Percentiles rank a stretch among this genome's conserved stretches.
Evolutionary conservation across 2,797 vertebrate species (phyloP).

Genomic region (Taenioides sp.): DNA sequence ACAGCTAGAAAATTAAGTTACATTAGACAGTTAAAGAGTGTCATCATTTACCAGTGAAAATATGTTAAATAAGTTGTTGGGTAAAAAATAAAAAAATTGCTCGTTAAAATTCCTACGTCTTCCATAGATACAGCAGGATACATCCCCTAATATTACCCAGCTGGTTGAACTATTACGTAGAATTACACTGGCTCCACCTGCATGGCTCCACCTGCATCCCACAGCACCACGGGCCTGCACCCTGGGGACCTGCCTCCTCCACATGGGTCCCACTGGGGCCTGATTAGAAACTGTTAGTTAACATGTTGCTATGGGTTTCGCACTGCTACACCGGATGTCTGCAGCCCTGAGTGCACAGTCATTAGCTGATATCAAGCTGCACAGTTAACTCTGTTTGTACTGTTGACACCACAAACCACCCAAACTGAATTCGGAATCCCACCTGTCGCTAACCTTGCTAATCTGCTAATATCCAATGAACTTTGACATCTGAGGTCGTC

Average conservation of each 20-base stretch:
- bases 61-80: too few species aligned
- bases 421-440: background rate
- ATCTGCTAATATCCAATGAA: background rate
- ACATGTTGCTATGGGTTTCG: constrained; percentile 43
- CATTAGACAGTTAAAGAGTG: too few species aligned
- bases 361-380: constrained; percentile 7
- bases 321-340: constrained; percentile 32
- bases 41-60: too few species aligned
- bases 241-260: constrained; percentile 38
- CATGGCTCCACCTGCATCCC: constrained; percentile 24
- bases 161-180: background rate
- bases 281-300: constrained; percentile 53
- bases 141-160: background rate
- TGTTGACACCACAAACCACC: constrained; percentile 1
- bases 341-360: constrained; percentile 28
- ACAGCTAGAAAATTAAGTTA: too few species aligned
- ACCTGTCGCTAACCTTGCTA: background rate
- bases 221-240: constrained; percentile 22
- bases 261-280: constrained; percentile 42
- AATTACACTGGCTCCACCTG: constrained; percentile 23
- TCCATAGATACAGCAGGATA: background rate
- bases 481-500: background rate
- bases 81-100: too few species aligned
- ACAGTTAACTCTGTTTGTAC: background rate
- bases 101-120: background rate